phyloP scores from a whole-genome alignment of 2,797 vertebrate genomes.

The Naso thynnoides region DNA sequence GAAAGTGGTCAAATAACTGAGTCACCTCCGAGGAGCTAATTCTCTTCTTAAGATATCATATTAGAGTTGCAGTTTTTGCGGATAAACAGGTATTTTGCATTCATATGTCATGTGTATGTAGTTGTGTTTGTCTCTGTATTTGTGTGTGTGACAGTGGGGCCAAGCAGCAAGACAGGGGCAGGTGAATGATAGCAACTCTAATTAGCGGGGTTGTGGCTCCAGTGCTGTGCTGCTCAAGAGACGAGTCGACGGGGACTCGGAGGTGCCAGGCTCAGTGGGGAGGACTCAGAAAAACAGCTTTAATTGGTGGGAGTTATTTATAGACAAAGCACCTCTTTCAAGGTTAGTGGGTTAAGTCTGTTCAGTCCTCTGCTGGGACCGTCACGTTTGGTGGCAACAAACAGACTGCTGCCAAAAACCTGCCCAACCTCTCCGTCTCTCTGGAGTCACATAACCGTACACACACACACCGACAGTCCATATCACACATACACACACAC shows the following conservation, averaged over 20 bases:
- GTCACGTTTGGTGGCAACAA: slow-evolving; percentile 71
- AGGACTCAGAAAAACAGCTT: slow-evolving; percentile 85
- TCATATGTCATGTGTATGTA: slow-evolving; percentile 16
- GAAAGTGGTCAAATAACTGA: slow-evolving; percentile 37
- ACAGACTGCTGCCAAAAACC: slow-evolving; percentile 64
- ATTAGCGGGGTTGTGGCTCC: slow-evolving; percentile 82
- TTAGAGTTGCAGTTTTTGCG: not conserved
- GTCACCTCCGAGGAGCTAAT: slow-evolving; percentile 46
- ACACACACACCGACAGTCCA: slow-evolving; percentile 30
- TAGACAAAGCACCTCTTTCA: slow-evolving; percentile 81
- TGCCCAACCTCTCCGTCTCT: slow-evolving; percentile 39
- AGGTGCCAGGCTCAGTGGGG: slow-evolving; percentile 77
- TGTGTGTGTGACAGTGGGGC: slow-evolving; percentile 46
- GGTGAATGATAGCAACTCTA: slow-evolving; percentile 80
- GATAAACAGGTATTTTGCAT: slow-evolving; percentile 33
- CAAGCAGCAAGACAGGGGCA: slow-evolving; percentile 68
- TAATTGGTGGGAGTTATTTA: slow-evolving; percentile 86
- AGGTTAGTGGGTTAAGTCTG: slow-evolving; percentile 85
- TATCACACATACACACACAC: slow-evolving; percentile 19
- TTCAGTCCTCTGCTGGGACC: slow-evolving; percentile 73
- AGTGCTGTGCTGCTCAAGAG: slow-evolving; percentile 69
- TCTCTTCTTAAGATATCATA: slow-evolving; percentile 19
- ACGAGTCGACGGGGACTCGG: slow-evolving; percentile 75
- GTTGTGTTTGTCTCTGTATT: not conserved
- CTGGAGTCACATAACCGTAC: slow-evolving; percentile 42